A percentile compares a stretch with the other conserved stretches of the same genome.
Conservation (phyloP, 2,888 invertebrate genomes). For the Choristoneura rosaceana region DNA sequence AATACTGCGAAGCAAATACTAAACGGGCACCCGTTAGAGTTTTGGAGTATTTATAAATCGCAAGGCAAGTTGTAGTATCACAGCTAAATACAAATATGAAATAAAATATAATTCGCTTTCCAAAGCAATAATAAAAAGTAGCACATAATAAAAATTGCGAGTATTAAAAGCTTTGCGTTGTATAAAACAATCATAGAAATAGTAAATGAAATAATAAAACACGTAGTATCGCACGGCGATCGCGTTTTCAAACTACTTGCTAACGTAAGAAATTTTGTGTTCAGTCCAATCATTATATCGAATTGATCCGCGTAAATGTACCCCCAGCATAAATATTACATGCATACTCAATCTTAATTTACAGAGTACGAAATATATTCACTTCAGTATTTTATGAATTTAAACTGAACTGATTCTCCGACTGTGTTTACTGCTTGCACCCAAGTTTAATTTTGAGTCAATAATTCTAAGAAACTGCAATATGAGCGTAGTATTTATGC, state of each 20-base stretch:
- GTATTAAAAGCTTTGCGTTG: background rate
- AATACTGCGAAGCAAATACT: slow-evolving; percentile 24
- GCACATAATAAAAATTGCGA: background rate
- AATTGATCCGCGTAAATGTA: background rate
- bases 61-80: background rate
- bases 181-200: background rate
- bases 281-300: background rate
- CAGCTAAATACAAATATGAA: background rate
- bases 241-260: background rate
- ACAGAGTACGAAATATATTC: slow-evolving; percentile 1
- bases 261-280: background rate
- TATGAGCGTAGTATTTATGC: slow-evolving; percentile 42
- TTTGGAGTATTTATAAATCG: background rate
- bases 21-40: background rate
- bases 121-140: background rate
- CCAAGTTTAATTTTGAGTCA: slow-evolving; percentile 40
- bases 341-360: background rate
- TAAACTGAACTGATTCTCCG: slow-evolving; percentile 43
- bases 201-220: background rate
- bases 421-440: background rate
- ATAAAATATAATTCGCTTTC: background rate
- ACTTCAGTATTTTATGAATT: slow-evolving; percentile 45
- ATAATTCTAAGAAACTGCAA: slow-evolving; percentile 47
- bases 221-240: background rate
- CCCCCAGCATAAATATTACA: background rate